phyloP scores from a whole-genome alignment of 2,888 invertebrate genomes.

The Rapana venosa region DNA sequence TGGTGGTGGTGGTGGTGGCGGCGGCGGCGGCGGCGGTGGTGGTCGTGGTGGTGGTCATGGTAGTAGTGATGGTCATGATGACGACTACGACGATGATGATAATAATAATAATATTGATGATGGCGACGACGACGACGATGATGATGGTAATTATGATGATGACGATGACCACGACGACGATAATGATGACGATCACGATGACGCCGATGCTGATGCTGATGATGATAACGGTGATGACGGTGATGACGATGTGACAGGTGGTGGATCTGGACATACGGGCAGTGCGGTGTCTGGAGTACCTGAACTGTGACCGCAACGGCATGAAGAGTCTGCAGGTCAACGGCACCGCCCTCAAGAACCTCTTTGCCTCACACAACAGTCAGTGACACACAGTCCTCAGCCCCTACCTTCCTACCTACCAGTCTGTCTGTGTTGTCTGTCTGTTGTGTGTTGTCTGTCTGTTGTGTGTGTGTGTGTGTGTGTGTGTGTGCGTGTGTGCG shows the following conservation, averaged over 20 bases:
- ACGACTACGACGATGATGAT: background rate
- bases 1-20: background rate
- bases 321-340: conserved; percentile 77
- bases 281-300: conserved; percentile 76
- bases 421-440: too few species aligned
- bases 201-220: background rate
- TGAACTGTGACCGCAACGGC: conserved; percentile 78
- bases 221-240: background rate
- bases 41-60: background rate
- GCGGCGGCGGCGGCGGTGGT: background rate
- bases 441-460: too few species aligned
- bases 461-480: too few species aligned
- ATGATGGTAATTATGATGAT: background rate
- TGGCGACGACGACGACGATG: background rate
- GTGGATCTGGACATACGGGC: conserved; percentile 77
- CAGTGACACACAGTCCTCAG: conserved; percentile 33
- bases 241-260: conserved; percentile 51
- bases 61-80: background rate
- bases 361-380: conserved; percentile 79
- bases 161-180: background rate
- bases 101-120: background rate
- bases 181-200: background rate
- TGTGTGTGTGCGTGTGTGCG: background rate
- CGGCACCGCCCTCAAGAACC: conserved; percentile 77
- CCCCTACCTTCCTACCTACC: too few species aligned